phyloP scores from a whole-genome alignment of 2,797 vertebrate genomes.

The Macroramphosus scolopax region DNA sequence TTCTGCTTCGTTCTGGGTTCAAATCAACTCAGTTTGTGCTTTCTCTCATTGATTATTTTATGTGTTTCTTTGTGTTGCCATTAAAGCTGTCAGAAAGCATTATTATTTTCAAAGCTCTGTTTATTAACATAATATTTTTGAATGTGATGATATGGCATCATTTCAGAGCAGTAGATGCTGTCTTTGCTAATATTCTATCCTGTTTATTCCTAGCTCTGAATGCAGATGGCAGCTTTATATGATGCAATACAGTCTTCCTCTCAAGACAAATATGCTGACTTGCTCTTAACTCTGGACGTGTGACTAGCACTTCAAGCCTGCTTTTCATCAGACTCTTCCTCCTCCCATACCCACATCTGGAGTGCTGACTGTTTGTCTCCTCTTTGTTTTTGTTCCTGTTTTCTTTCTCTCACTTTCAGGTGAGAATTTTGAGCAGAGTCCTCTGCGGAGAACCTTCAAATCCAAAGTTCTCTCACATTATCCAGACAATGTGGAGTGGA shows the following conservation, averaged over 20 bases:
- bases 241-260: slow-evolving; percentile 66
- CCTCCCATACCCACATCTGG: slow-evolving; percentile 8
- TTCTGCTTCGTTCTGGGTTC: slow-evolving; percentile 75
- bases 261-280: slow-evolving; percentile 59
- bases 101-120: slow-evolving; percentile 5
- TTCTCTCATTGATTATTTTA: slow-evolving; percentile 56
- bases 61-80: slow-evolving; percentile 68
- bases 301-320: slow-evolving; percentile 58
- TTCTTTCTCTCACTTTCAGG: slow-evolving; percentile 74
- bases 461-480: slow-evolving; percentile 98
- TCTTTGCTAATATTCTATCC: slow-evolving; percentile 17
- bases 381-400: slow-evolving; percentile 15
- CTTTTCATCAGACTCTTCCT: slow-evolving; percentile 49
- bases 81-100: slow-evolving; percentile 74
- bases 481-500: slow-evolving; percentile 98
- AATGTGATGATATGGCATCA: neutral
- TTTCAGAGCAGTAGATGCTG: slow-evolving; percentile 7
- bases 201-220: slow-evolving; percentile 23
- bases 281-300: slow-evolving; percentile 56
- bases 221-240: slow-evolving; percentile 72
- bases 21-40: slow-evolving; percentile 59
- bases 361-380: slow-evolving; percentile 27
- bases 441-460: slow-evolving; percentile 95
- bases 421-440: slow-evolving; percentile 99
- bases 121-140: slow-evolving; percentile 1